Base-by-base conservation (phyloP, 2,797 vertebrate genomes). In the Eulemur rubriventer region DNA sequence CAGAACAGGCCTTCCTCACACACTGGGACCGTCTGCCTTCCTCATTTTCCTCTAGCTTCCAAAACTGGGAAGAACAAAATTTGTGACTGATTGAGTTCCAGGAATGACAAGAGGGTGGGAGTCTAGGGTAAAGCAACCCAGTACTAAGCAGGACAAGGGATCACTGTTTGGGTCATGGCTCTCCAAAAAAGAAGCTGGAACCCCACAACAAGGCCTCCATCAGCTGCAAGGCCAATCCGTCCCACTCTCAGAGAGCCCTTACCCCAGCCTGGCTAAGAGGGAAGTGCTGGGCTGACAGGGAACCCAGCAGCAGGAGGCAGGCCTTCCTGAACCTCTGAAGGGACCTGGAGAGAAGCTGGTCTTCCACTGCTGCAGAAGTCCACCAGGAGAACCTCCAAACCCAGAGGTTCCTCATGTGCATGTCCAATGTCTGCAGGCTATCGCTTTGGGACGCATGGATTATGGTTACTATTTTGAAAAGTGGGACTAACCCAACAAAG, bases 291-390 rank as follows among this genome's bases (percentile, higher is more conserved):
- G 30, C 26, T 20, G 14, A 69, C 35, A 59, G 43, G 48, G 43
- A 75, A 75, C n/a, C 33, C 17, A 18, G 28, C 11, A 70, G 14
- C 50, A 84, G 24, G 26, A 59, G 70, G 28, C 12, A 81, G 61
- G 18, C 10, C 18, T 67, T 72, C 6, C 24, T n/a, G 69, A 93
- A 57, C 4, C 6, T 28, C 55, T 63, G 4, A 52, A 86, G 59
- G 48, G 80, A 87, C 84, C 0, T 3, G 59, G 95, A 93, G 4
- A 4, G 94, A 97, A 92, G 38, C 43, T 70, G 46, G 95, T 76
- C 91, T 72, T 46, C 26, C 57, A 35, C 26, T 30, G 50, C 13
- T 83, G 70, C 70, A 17, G 30, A 12, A 26, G 1, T 33, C 46
- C 26, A 14, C 22, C 18, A 87, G 14, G 67, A 59, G 63, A 63